Base-by-base conservation (phyloP, 2,797 vertebrate species). In the Mormyrops boulengeri region DNA sequence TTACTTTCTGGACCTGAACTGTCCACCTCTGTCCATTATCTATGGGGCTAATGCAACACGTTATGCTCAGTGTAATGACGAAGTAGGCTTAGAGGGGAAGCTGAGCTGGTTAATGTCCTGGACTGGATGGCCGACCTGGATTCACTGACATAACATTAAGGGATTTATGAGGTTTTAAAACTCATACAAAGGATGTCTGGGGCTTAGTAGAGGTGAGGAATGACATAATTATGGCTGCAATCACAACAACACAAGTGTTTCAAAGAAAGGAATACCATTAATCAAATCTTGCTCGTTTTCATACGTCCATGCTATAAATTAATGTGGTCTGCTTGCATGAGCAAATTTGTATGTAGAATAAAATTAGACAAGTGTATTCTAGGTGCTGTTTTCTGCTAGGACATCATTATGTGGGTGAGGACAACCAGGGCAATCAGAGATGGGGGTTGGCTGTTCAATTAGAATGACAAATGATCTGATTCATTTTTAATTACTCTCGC, bases 381-480 rank as follows among this genome's bases (percentile, higher is more conserved):
- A 17, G 38, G 30, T 38, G 30, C 30, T 69, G 66, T 69, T 69
- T 69, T 69, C 30, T 69, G 12, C 30, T 38, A 34, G 12, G 30
- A 38, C 12, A 17, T 73, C 38, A 73, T 73, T 73, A 34, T 38
- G 30, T 38, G 66, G 30, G 30, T 38, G 30, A 38, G 66, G 66
- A 77, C 47, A 49, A 49, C 80, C 47, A 50, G 41, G 80, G 80
- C 41, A 50, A 38, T 19, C 26, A 41, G 30, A 30, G 44, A 47
- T 38, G 14, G 22, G 66, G 44, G 30, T 14, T 88, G 88, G 62
- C 88, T 77, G 88, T 66, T 50, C 26, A 34, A 49, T 88, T 53
- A 73, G 88, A 50, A 88, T 84, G 80, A 19, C 47, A 84, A 84
- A 84, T 62, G 26, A 88, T 73, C 47, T 88, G 38, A 88, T 88